These are phyloP conservation scores for Drosophila paulistorum DNA, from an alignment of 1,140 invertebrate genomes.

Conservation along the genomic window DNA sequence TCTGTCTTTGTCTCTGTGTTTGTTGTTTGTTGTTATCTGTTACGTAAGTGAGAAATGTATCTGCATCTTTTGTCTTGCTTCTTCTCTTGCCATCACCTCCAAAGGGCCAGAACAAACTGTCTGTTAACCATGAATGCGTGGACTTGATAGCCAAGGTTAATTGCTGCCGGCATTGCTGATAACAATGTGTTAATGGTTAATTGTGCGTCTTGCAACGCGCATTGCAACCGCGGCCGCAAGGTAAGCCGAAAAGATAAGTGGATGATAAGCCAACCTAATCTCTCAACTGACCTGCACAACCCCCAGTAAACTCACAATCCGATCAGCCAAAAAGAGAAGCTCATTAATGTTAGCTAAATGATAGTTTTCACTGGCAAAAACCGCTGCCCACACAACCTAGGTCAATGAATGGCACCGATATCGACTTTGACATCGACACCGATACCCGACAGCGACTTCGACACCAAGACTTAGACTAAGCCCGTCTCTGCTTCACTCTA, in stretches of 20 bases:
- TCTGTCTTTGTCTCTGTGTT: not conserved
- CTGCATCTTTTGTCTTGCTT: slow-evolving; percentile 23
- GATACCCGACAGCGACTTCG: not conserved
- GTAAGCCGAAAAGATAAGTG: no score
- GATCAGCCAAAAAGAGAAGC: no score
- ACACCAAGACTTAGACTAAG: no score
- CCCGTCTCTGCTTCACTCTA: not conserved
- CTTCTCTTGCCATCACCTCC: not conserved
- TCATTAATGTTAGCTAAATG: no score
- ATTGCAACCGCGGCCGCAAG: no score
- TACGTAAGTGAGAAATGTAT: slow-evolving; percentile 29
- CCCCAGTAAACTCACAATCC: no score
- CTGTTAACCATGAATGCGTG: slow-evolving; percentile 37
- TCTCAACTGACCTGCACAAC: no score
- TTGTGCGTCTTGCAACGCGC: no score
- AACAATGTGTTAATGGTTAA: no score
- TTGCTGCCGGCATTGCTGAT: no score
- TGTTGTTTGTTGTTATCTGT: slow-evolving; percentile 5
- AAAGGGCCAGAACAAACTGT: slow-evolving; percentile 4
- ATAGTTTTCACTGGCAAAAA: no score
- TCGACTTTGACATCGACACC: slow-evolving; percentile 4
- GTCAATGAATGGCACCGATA: slow-evolving; percentile 33
- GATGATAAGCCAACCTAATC: no score
- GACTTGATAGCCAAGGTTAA: not conserved
- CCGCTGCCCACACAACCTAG: slow-evolving; percentile 37